Evolutionary conservation across 1,140 invertebrate genomes (phyloP).

Genomic region (Drosophila pectinifera): DNA sequence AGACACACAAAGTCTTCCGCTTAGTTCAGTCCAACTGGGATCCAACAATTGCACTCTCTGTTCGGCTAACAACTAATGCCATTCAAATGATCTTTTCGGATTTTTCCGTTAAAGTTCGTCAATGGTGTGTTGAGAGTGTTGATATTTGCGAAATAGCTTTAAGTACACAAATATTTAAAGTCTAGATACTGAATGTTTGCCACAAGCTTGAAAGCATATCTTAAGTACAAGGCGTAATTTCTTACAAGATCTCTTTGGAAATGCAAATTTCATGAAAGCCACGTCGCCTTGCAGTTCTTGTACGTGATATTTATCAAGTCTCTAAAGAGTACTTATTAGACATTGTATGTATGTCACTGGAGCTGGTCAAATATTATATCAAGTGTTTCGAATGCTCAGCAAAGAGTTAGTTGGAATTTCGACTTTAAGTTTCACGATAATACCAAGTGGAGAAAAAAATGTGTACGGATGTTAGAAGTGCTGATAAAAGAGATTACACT

Average conservation of each 20-base stretch:
- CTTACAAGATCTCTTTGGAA: background rate
- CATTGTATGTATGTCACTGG: constrained; percentile 22
- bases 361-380: constrained; percentile 54
- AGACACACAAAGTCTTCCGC: constrained; percentile 7
- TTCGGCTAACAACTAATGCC: constrained; percentile 30
- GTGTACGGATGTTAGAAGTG: background rate
- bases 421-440: no score
- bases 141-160: constrained; percentile 15
- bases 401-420: constrained; percentile 1
- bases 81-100: constrained; percentile 32
- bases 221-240: no score
- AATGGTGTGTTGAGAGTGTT: background rate
- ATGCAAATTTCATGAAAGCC: background rate
- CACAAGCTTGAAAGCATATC: background rate
- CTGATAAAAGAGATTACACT: constrained; percentile 9
- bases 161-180: background rate
- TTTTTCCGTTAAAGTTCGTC: background rate
- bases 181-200: background rate
- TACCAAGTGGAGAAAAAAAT: background rate
- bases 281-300: background rate
- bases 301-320: constrained; percentile 5
- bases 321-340: background rate
- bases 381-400: constrained; percentile 28
- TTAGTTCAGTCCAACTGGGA: background rate
- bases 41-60: constrained; percentile 53